phyloP scores from a whole-genome alignment of 1,140 invertebrate species.

The Anoplophora glabripennis region DNA sequence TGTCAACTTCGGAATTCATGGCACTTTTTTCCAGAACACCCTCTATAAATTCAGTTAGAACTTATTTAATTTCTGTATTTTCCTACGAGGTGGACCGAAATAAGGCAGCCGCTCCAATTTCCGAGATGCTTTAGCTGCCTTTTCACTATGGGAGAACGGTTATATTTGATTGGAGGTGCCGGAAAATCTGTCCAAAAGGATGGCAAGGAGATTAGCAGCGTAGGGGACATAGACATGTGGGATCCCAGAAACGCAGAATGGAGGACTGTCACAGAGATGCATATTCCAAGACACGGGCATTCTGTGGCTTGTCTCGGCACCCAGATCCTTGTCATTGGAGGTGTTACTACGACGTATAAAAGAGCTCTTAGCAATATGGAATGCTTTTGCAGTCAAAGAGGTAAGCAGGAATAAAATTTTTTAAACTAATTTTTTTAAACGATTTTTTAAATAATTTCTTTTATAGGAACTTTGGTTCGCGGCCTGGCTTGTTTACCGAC shows the following conservation, averaged over 20 bases:
- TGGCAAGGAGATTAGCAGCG: slow-evolving; percentile 55
- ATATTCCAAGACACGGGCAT: slow-evolving; percentile 60
- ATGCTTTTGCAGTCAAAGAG: slow-evolving; percentile 57
- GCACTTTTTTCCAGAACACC: background rate
- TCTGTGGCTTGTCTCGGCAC: slow-evolving; percentile 57
- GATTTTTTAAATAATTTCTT: background rate
- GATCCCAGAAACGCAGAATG: slow-evolving; percentile 53
- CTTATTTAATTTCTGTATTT: background rate
- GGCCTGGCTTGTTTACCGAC: slow-evolving; percentile 55
- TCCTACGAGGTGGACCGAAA: slow-evolving; percentile 57
- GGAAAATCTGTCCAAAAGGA: slow-evolving; percentile 52
- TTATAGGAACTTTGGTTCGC: slow-evolving; percentile 53
- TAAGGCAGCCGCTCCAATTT: slow-evolving; percentile 45
- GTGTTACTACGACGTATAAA: slow-evolving; percentile 60
- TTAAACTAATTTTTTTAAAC: background rate
- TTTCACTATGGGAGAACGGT: slow-evolving; percentile 55
- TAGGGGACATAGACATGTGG: slow-evolving; percentile 58
- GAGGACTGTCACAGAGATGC: slow-evolving; percentile 56
- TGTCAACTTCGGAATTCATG: no score
- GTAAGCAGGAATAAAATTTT: slow-evolving; percentile 35
- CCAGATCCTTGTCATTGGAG: slow-evolving; percentile 60
- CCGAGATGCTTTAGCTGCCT: slow-evolving; percentile 57
- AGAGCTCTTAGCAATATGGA: slow-evolving; percentile 59
- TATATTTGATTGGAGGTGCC: slow-evolving; percentile 61
- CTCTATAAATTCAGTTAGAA: background rate